Percentiles rank a stretch among this genome's conserved stretches.
These are phyloP conservation scores for Conomelus anceps DNA, from an alignment of 2,888 invertebrate species.

Conservation along the genomic window DNA sequence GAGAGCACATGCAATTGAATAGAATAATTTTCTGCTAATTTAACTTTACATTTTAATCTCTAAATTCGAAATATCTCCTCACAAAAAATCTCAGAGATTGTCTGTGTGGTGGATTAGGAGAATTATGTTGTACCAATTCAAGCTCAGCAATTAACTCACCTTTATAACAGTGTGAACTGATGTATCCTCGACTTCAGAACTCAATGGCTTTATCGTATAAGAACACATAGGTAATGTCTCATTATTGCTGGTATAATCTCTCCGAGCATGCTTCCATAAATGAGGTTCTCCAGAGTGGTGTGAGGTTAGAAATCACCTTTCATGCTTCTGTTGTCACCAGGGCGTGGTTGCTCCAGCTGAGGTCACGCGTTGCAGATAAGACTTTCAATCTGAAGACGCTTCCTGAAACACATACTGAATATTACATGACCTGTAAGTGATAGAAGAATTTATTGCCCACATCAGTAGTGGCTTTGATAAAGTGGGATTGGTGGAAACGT, in stretches of 20 bases:
- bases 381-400: not conserved
- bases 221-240: not conserved
- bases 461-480: not conserved
- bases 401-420: not conserved
- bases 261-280: not conserved
- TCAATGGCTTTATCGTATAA: not conserved
- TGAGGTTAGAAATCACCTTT: not conserved
- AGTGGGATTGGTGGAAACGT: not conserved
- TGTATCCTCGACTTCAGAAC: not conserved
- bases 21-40: too few species aligned
- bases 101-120: too few species aligned
- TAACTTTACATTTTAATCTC: too few species aligned
- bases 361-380: not conserved
- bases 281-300: not conserved
- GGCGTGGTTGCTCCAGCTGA: not conserved
- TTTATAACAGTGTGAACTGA: not conserved
- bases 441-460: not conserved
- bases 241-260: not conserved
- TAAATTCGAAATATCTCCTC: too few species aligned
- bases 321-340: not conserved
- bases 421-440: not conserved
- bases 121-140: not conserved
- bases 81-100: too few species aligned
- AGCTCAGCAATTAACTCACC: not conserved
- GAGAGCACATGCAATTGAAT: too few species aligned